Base-by-base conservation (phyloP, 2,797 vertebrate genomes). In the Hydrocynus forskahlii region DNA sequence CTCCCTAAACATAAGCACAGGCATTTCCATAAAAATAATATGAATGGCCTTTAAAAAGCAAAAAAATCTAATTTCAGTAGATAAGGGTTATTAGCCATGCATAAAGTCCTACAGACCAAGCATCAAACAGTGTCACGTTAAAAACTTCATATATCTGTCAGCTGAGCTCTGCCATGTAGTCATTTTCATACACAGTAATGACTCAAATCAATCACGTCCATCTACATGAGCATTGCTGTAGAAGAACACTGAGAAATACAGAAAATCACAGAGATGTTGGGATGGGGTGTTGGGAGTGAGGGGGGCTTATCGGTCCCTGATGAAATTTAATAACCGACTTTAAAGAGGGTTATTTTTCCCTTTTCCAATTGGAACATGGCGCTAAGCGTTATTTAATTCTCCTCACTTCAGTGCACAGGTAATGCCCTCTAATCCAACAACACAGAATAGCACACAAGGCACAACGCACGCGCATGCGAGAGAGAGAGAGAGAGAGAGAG, bases 361-460 rank as follows among this genome's bases (percentile, higher is more conserved):
- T 57, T 75, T 84, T 84, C 85, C 84, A 87, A 86, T 91, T 88
- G 89, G 88, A 87, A 81, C 80, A 86, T 83, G 86, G 88, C 87
- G 85, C 82, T 78, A 84, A 84, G 85, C 83, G 82, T 88, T 86
- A 89, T 88, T 91, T 90, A 87, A 89, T 92, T 93, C 86, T 91
- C 87, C 79, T 87, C 59, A 75, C 89, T 90, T 87, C 82, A 76
- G 78, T 89, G 88, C 91, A 89, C 90, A 90, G 89, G 81, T 92
- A 93, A 93, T 91, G 88, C 88, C 83, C 83, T 83, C 88, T 93
- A 91, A 93, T 92, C 88, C 88, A 38, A 60, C 55, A 29, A 12
- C 40, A 12, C 21, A 13, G 40, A 62, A 60, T 10, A 43, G 66
- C 55, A 40, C 57, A 29, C 57, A 50, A 43, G 69, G 54, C 55